Evolutionary conservation across 2,888 invertebrate species (phyloP), one percentile per base, ranked within the genome.

Genomic region (Pinctada fucata): DNA sequence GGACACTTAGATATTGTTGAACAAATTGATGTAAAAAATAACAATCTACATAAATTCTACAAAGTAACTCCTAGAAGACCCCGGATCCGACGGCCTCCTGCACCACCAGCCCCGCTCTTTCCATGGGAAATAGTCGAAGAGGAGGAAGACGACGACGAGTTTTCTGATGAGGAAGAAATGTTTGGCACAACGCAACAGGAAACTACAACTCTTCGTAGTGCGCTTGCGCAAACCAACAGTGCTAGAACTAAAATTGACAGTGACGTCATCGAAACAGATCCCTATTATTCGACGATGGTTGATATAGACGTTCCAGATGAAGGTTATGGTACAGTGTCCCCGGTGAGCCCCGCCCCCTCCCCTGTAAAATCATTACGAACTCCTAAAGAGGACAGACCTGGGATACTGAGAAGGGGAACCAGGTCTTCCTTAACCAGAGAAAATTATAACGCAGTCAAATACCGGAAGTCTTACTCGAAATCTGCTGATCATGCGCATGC

Each of bases 1-100:
- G 87, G 81, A 2, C 79, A 90, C 81, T 76, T 78, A 6, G 85
- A 90, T 72, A 82, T 92, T 16, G 92, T 91, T 0, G 89, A 92
- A 69, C 75, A 91, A 5, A 91, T 92, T 16, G 92, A 92, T 81
- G 75, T 74, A 13, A 85, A 89, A 69, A 88, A 89, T 72, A 86
- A 88, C n/a, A 85, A 88, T 48, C 49, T 89, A 49, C 90, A 90
- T 79, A 83, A 82, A 4, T 88, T 86, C 68, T 76, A 87, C 2
- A 87, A 84, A 71, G 86, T 85, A 0, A 84, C 78, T 16, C 78
- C 83, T n/a, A 79, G 90, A n/a, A 70, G 72, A n/a, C 83, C 84
- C 8, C 84, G 87, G n/a, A 68, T 83, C 64, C 68, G 86, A 2
- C 83, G 85, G 5, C 87, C 87, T 3, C 82, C 77, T 6, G 83